Evolutionary conservation across 2,888 invertebrate species (phyloP), one percentile per base, ranked within the genome.

Genomic region (Resseliella maxima): DNA sequence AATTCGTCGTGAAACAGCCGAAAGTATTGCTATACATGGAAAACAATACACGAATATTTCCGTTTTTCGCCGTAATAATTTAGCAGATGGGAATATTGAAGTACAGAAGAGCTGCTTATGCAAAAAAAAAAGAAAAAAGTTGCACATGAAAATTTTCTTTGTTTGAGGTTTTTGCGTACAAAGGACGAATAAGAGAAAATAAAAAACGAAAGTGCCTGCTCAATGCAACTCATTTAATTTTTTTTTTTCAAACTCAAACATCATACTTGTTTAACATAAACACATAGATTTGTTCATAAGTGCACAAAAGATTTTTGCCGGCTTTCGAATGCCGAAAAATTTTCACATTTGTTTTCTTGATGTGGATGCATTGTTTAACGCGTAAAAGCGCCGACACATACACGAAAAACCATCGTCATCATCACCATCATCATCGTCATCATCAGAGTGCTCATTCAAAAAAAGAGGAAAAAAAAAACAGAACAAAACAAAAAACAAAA

Each of bases 41-140:
- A 83, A 83, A 83, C 83, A 83, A 83, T 83, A 38, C 83, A 83
- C 38, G 38, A 83, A 83, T 83, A 83, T 83, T 83, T 83, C 83
- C 38, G 83, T 83, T 83, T 83, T 83, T 83, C 83, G 83, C 83
- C 38, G 38, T 83, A 83, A 83, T 83, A 38, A 38, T 83, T 83
- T 38, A 83, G 83, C 83, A 83, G 83, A 83, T 83, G 83, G 38
- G 83, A 83, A 38, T 38, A 83, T 38, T 83, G n/a, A 83, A 83
- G 41, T 38, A 83, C 24, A 83, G 38, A 83, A 83, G 83, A 83
- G 83, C 38, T 83, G 41, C 81, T 83, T 83, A 3, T 38, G 83
- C 83, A 38, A 83, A 38, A 35, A 72, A 72, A 72, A 31, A 64
- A 64, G 3, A 54, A 54, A 54, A 36, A 36, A 83, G 38, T 38